Evolutionary conservation across 2,888 invertebrate species (phyloP), one percentile per base, ranked within the genome.

Genomic region (Stramonita haemastoma): DNA sequence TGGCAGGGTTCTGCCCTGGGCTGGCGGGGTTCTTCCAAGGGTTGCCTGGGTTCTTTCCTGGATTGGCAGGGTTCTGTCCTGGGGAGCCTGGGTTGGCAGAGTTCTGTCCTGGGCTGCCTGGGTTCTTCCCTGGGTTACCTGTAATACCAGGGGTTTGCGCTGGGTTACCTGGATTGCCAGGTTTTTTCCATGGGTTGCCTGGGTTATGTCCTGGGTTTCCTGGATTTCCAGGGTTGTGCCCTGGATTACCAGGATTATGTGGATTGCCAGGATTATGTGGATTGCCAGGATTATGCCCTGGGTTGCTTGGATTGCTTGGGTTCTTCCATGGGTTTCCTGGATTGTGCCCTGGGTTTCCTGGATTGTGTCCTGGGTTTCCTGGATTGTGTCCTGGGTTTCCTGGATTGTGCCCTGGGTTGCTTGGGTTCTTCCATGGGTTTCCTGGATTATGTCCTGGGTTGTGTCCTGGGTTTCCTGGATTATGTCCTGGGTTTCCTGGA

Each of bases 401-500:
- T 5, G 46, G 46, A 8, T 46, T 46, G 8, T 46, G 46, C 46
- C 46, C 46, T 46, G 46, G 46, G 46, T 46, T 46, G 46, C 46
- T 8, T 46, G 46, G 46, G 46, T 46, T 46, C 46, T 46, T 46
- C 46, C 46, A 46, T 46, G 46, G 46, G 46, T 46, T 46, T 46
- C 46, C 46, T 46, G 46, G 46, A 46, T 46, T 46, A 46, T 46
- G 46, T 8, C 46, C 46, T 8, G 46, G 46, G 8, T 46, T 46
- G 46, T n/a, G n/a, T n/a, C n/a, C n/a, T n/a, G n/a, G n/a, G n/a
- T n/a, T n/a, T n/a, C 46, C 46, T 5, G 46, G 46, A 8, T 46
- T 46, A 8, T 46, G 46, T 46, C 46, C 46, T 46, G 46, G 46
- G 46, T 46, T 46, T n/a, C 89, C 90, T 85, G 90, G 57, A 36